phyloP scores from a whole-genome alignment of 2,113 vertebrate species.

The Urocolius indicus region DNA sequence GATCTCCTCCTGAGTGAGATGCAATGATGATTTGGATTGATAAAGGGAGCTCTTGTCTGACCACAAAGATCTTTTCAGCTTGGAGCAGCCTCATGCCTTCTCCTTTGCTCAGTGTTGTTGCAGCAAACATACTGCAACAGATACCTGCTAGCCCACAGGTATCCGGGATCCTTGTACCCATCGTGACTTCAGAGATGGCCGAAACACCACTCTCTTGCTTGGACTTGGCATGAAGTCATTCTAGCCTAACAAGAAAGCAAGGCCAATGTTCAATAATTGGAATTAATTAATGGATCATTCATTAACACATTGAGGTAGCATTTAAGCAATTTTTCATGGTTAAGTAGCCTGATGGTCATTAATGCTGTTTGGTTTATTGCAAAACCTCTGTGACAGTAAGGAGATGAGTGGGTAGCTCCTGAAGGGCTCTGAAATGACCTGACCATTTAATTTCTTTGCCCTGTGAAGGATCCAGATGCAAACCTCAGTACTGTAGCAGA shows the following conservation, averaged over 20 bases:
- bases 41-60: not conserved
- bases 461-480: not conserved
- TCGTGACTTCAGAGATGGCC: not conserved
- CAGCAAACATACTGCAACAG: no score
- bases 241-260: not conserved
- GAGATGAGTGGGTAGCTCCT: not conserved
- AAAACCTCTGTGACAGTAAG: not conserved
- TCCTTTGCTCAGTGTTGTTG: not conserved
- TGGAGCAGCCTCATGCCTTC: not conserved
- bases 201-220: not conserved
- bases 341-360: not conserved
- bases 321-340: not conserved
- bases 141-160: not conserved
- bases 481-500: not conserved
- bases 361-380: not conserved
- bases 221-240: not conserved
- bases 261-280: not conserved
- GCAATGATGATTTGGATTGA: not conserved
- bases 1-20: not conserved
- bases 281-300: slow-evolving; percentile 1
- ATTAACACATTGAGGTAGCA: not conserved
- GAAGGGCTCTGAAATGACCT: not conserved
- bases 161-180: not conserved
- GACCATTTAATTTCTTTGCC: not conserved
- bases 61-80: not conserved